A percentile compares a stretch with the other conserved stretches of the same genome.
These are phyloP conservation scores for Hirtodrosophila trivittata DNA, from an alignment of 2,888 invertebrate species.

Conservation along the genomic window DNA sequence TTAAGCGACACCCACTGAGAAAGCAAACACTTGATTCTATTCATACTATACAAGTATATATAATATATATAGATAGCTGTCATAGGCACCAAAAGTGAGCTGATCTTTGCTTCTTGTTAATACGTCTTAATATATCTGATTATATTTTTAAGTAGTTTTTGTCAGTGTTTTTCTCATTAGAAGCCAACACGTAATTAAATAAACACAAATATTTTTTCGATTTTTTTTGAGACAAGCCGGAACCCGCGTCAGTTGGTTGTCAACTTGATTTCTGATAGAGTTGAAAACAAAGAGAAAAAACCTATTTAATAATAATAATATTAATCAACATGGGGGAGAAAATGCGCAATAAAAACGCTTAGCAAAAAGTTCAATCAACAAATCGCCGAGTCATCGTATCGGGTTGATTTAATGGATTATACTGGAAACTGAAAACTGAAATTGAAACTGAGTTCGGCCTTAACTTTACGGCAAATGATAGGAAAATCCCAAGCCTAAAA, in stretches of 20 bases:
- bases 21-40: background rate
- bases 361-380: constrained; percentile 13
- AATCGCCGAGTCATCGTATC: constrained; percentile 10
- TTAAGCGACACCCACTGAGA: constrained; percentile 5
- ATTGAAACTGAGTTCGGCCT: too few species aligned
- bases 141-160: too few species aligned
- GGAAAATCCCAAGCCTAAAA: too few species aligned
- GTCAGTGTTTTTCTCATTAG: too few species aligned
- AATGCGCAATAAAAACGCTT: constrained; percentile 13
- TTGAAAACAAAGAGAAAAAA: background rate
- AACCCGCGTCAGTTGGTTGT: constrained; percentile 23
- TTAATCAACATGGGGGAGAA: background rate
- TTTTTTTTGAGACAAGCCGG: constrained; percentile 38
- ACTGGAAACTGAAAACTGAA: too few species aligned
- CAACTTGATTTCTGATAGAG: constrained; percentile 35
- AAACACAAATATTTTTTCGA: constrained; percentile 37
- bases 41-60: too few species aligned
- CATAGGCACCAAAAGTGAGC: too few species aligned
- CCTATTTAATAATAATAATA: too few species aligned
- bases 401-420: constrained; percentile 11
- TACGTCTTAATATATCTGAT: too few species aligned
- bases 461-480: too few species aligned
- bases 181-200: constrained; percentile 6
- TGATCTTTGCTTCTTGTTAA: too few species aligned
- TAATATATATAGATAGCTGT: too few species aligned